Conservation (phyloP, 2,888 invertebrate species). For the Drosophila stalkeri region DNA sequence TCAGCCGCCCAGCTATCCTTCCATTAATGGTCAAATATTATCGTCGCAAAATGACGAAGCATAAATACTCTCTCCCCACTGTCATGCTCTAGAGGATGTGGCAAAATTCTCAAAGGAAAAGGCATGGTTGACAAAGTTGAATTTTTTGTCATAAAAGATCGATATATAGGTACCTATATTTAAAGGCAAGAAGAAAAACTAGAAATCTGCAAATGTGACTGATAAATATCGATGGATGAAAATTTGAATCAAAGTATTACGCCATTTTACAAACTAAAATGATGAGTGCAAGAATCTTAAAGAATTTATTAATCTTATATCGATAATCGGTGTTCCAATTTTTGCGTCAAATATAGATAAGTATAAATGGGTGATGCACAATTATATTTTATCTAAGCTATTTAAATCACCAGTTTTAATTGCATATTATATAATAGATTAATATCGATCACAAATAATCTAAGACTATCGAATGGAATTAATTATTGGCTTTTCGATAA, state of each 20-base stretch:
- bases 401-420: background rate
- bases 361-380: too few relatives aligned
- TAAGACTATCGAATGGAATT: too few relatives aligned
- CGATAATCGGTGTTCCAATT: too few relatives aligned
- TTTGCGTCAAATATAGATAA: too few relatives aligned
- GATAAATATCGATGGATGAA: background rate
- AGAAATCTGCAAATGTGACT: background rate
- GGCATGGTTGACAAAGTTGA: background rate
- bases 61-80: background rate
- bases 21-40: constrained; percentile 43
- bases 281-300: too few relatives aligned
- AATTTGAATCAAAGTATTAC: background rate
- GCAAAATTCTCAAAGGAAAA: background rate
- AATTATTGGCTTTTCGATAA: too few relatives aligned
- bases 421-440: background rate
- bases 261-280: background rate
- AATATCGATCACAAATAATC: background rate
- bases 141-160: background rate
- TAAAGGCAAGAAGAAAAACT: background rate
- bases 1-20: background rate
- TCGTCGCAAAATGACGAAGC: constrained; percentile 9
- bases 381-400: background rate
- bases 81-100: background rate
- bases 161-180: background rate
- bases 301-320: too few relatives aligned